Evolutionary conservation across 2,888 invertebrate species (phyloP).

Genomic region (Syrista parreyssii): DNA sequence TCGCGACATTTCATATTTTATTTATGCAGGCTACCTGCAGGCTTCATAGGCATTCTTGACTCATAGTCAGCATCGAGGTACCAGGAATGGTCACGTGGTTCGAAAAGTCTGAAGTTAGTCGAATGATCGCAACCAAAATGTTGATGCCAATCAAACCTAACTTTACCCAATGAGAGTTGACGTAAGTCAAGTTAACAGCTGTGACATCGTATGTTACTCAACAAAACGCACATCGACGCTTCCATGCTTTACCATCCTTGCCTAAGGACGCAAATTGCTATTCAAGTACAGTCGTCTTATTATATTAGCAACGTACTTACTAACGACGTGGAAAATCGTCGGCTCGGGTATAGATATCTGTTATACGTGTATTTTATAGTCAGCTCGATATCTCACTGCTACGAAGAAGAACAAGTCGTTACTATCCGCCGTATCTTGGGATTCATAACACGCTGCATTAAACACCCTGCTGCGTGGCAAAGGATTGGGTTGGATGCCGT

Average conservation of each 20-base stretch:
- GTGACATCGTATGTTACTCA: constrained; percentile 42
- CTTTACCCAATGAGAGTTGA: constrained; percentile 50
- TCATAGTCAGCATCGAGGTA: not conserved
- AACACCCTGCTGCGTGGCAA: not conserved
- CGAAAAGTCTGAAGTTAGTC: not conserved
- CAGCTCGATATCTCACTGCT: not conserved
- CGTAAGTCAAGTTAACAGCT: constrained; percentile 41
- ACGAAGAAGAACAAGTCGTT: not conserved
- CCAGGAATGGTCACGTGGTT: not conserved
- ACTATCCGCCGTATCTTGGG: not conserved
- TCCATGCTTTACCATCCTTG: constrained; percentile 9
- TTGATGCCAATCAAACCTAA: constrained; percentile 49
- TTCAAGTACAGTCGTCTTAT: not conserved
- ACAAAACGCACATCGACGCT: constrained; percentile 26
- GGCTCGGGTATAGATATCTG: not conserved
- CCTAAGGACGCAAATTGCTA: constrained; percentile 6
- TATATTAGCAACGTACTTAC: not conserved
- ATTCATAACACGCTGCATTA: not conserved
- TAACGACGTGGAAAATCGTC: not conserved
- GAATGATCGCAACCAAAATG: constrained; percentile 22
- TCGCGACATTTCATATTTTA: no score
- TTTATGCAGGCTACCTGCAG: no score
- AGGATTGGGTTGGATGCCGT: not conserved
- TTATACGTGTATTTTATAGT: not conserved
- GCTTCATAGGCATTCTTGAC: no score